These are phyloP conservation scores for Oryctolagus cuniculus DNA, from an alignment of 2,113 vertebrate species.

Conservation along the genomic window mOryCun1.1 NC_091443.1:38334501-38335000, in stretches of 20 bases:
- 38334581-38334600: neutral
- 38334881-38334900: too few species aligned
- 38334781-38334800: fast-evolving
- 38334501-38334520: constrained; percentile 9
- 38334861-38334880: too few species aligned
- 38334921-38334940: too few species aligned
- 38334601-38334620: neutral
- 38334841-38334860: too few species aligned
- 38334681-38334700: constrained; percentile 28
- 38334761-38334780: neutral
- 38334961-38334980: too few species aligned
- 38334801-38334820: too few species aligned
- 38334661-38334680: neutral
- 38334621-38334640: neutral
- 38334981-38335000: too few species aligned
- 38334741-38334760: constrained; percentile 34
- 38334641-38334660: constrained; percentile 25
- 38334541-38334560: neutral
- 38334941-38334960: too few species aligned
- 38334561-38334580: neutral
- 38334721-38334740: neutral
- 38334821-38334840: too few species aligned
- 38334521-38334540: neutral
- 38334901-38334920: too few species aligned
- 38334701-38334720: neutral